These are phyloP conservation scores for Bimastos eiseni DNA, from an alignment of 2,888 invertebrate species.

Conservation along the genomic window DNA sequence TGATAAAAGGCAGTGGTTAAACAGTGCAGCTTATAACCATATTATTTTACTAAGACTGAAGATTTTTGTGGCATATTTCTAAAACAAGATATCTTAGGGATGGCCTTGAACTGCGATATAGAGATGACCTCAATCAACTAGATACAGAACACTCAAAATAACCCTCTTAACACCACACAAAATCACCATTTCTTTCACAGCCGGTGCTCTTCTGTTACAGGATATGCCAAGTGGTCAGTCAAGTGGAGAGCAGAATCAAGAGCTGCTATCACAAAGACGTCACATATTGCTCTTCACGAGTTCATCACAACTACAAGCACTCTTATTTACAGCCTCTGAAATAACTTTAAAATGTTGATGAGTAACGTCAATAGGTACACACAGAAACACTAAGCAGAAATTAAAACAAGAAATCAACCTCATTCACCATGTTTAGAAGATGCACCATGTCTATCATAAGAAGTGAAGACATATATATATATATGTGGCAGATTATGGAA, in stretches of 20 bases:
- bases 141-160: neutral
- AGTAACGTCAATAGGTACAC: neutral
- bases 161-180: no score
- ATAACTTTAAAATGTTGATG: neutral
- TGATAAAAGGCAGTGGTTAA: neutral
- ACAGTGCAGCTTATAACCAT: neutral
- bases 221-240: neutral
- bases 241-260: neutral
- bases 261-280: neutral
- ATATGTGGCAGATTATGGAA: neutral
- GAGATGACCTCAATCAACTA: neutral
- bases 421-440: neutral
- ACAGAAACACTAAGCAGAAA: neutral
- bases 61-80: neutral
- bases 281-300: neutral
- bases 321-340: neutral
- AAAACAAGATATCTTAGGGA: neutral
- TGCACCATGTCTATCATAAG: neutral
- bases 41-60: neutral
- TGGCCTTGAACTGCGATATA: neutral
- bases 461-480: neutral
- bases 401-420: constrained; percentile 10
- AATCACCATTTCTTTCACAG: neutral
- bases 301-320: neutral
- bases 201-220: neutral